Evolutionary conservation across 2,113 vertebrate species (phyloP).

Genomic region (Crotalus tigris): DNA sequence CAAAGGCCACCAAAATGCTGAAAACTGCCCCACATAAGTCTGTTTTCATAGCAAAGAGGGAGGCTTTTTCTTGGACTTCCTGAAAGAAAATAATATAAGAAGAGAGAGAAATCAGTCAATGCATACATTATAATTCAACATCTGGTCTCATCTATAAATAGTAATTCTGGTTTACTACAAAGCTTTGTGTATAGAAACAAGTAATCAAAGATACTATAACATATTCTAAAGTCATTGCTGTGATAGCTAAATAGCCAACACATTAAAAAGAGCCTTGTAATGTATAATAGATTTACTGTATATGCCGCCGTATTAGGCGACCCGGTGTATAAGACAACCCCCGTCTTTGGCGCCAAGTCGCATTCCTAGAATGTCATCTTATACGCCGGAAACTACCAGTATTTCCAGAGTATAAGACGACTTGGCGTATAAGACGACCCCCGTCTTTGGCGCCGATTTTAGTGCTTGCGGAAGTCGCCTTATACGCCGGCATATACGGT

Average conservation of each 20-base stretch:
- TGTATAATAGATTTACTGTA: background rate
- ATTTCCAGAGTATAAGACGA: too few relatives aligned
- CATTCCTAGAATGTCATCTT: too few relatives aligned
- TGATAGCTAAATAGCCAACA: background rate
- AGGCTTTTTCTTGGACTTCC: conserved; percentile 86
- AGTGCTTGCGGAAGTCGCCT: too few relatives aligned
- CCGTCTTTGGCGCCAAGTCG: too few relatives aligned
- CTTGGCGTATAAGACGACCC: too few relatives aligned
- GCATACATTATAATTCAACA: background rate
- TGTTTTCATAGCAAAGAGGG: conserved; percentile 81
- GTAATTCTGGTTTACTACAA: background rate
- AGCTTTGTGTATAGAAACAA: background rate
- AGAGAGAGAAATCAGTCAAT: background rate
- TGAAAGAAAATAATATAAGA: conserved; percentile 60
- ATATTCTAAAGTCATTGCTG: background rate
- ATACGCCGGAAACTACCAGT: too few relatives aligned
- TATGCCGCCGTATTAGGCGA: too few relatives aligned
- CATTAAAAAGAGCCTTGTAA: background rate
- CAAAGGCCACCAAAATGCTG: conserved; percentile 82
- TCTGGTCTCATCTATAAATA: background rate
- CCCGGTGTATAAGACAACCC: too few relatives aligned
- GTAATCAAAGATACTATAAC: background rate
- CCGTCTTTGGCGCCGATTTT: too few relatives aligned
- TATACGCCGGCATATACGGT: too few relatives aligned
- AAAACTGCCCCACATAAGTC: conserved; percentile 81